Evolutionary conservation across 2,797 vertebrate species (phyloP).

Genomic region (Anabacerthia variegaticeps): DNA sequence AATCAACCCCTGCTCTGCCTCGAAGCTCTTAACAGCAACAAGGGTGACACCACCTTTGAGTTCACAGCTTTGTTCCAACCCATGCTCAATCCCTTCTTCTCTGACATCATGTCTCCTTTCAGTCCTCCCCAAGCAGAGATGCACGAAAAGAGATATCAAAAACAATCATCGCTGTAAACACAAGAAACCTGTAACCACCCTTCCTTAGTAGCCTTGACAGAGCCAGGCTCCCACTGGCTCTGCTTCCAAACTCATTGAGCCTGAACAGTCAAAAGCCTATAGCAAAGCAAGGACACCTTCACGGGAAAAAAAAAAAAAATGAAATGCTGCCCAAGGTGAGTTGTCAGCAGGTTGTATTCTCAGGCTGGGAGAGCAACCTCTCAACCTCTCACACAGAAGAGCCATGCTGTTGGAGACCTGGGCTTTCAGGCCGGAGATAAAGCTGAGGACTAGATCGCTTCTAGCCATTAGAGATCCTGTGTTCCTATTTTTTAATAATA

Average conservation of each 20-base stretch:
- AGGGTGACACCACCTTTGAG: neutral
- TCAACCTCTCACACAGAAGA: neutral
- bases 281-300: neutral
- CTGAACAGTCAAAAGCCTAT: neutral
- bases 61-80: neutral
- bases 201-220: neutral
- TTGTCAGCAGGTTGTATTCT: neutral
- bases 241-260: neutral
- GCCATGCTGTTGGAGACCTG: neutral
- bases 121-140: neutral
- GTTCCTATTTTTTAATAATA: neutral
- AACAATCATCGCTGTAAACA: neutral
- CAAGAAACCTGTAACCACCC: neutral
- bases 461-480: neutral
- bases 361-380: neutral
- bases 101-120: neutral
- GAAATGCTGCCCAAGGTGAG: neutral
- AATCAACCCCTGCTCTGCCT: neutral
- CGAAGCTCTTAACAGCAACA: neutral
- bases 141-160: neutral
- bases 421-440: neutral
- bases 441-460: neutral
- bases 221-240: neutral
- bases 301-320: neutral
- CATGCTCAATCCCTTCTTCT: neutral